Evolutionary conservation across 2,888 invertebrate species (phyloP), one percentile per base, ranked within the genome.

Genomic region (Limnephilus rhombicus): DNA sequence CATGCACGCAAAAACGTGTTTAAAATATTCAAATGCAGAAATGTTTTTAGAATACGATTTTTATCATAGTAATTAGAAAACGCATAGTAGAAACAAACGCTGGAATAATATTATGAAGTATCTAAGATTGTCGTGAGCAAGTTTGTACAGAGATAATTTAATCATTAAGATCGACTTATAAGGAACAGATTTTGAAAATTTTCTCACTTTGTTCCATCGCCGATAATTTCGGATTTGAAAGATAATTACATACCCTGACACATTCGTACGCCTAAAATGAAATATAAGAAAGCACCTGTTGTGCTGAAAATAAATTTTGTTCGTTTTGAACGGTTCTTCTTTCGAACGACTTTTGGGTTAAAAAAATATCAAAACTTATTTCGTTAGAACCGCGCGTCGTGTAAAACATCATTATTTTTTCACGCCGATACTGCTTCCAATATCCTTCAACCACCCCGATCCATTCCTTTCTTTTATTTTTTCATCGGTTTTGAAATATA

Each of bases 71-170:
- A 41, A 41, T 85, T 29, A 45, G 53, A 87, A 24, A 87, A 49
- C 31, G 53, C 29, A 87, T 87, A 53, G 31, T 68, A 53, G 87
- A 87, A 87, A 45, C 29, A n/a, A 87, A 87, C n/a, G 12, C n/a
- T n/a, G 24, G 53, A 87, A 87, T 68, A 68, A 68, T n/a, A 53
- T 31, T 87, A 53, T 18, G 53, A 87, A 87, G 24, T 29, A 31
- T 87, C 68, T 87, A 87, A 87, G 87, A 87, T 87, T 87, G 87
- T 87, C 87, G 29, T 87, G 87, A 87, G 87, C 87, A 87, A 87
- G 68, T 31, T 31, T 87, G 53, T 41, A 53, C 9, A 12, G 45
- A 53, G 31, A 68, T 31, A 87, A 15, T 12, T 68, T 53, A 53
- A 68, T 87, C 31, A 87, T 87, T 87, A 68, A 68, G 87, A 68